Evolutionary conservation across 2,888 invertebrate genomes (phyloP), one percentile per base, ranked within the genome.

Genomic region (Lamellibrachia columna): DNA sequence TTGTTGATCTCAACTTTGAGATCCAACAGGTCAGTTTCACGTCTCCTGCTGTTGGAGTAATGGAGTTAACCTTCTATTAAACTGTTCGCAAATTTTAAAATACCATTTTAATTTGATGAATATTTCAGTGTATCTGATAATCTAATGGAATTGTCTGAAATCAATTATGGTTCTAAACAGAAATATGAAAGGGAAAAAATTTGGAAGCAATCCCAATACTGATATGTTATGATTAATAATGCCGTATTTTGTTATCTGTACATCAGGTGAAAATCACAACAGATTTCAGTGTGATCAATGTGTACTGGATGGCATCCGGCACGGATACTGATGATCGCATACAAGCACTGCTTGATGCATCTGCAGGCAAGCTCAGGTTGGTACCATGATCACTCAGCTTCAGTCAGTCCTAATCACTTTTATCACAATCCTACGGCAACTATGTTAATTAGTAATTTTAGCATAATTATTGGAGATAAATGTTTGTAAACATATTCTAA

Each of bases 221-320:
- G 40, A 40, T 40, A 40, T 40, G 40, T 40, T 40, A 40, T 40
- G 40, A 40, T 40, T 40, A 40, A 40, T 40, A 40, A 40, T 40
- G 40, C 40, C 40, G 40, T 40, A 40, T 40, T 40, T 55, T 75
- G 22, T 60, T 91, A 40, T 58, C 4, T 53, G 60, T 40, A 92
- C 53, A 11, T 53, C 92, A 95, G 95, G 95, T 95, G 22, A 93
- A 93, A 91, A 93, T 95, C 92, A 90, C 92, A 3, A 93, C 94
- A 52, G 94, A 95, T 92, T 94, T 95, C 92, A 94, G 93, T 55
- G 92, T 93, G 9, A 91, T 95, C 15, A 94, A 94, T 90, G 94
- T 95, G 15, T 94, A 94, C 91, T 95, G 95, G 95, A 15, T 93
- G 52, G 93, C 93, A 8, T 92, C 93, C 22, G 94, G 95, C 15